phyloP scores from a whole-genome alignment of 1,140 invertebrate species.

The Lamellibrachia luymesi region DNA sequence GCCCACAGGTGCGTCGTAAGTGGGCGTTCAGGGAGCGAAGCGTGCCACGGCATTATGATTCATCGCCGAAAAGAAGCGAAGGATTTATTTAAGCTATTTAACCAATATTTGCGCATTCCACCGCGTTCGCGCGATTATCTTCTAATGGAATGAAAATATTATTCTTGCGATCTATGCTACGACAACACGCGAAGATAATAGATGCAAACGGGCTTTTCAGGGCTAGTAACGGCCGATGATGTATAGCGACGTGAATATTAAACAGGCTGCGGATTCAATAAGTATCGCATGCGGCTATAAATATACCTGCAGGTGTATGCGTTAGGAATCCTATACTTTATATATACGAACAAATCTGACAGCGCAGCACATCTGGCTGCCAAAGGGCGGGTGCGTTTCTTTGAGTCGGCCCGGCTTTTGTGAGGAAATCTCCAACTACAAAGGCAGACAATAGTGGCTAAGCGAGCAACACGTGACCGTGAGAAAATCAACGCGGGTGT shows the following conservation, averaged over 20 bases:
- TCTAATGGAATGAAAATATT: not conserved
- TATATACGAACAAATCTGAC: not conserved
- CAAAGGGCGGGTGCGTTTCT: not conserved
- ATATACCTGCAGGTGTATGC: not conserved
- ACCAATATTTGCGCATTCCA: not conserved
- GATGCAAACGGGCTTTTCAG: not conserved
- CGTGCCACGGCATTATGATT: not conserved
- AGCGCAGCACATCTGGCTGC: not conserved
- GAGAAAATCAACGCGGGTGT: not conserved
- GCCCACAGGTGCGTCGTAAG: not conserved
- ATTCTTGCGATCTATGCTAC: not conserved
- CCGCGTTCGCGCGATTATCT: not conserved
- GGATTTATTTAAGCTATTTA: not conserved
- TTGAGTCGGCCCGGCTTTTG: not conserved
- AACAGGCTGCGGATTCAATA: not conserved
- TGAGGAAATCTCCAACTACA: not conserved
- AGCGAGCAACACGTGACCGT: not conserved
- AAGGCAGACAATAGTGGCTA: not conserved
- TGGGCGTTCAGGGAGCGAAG: not conserved
- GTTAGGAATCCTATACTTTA: not conserved
- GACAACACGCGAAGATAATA: not conserved
- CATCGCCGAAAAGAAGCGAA: not conserved
- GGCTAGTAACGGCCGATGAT: not conserved
- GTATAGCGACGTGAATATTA: not conserved
- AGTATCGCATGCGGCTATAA: not conserved